These are phyloP conservation scores for Euura saliciscinereae DNA, from an alignment of 1,140 invertebrate species.

Conservation along the genomic window DNA sequence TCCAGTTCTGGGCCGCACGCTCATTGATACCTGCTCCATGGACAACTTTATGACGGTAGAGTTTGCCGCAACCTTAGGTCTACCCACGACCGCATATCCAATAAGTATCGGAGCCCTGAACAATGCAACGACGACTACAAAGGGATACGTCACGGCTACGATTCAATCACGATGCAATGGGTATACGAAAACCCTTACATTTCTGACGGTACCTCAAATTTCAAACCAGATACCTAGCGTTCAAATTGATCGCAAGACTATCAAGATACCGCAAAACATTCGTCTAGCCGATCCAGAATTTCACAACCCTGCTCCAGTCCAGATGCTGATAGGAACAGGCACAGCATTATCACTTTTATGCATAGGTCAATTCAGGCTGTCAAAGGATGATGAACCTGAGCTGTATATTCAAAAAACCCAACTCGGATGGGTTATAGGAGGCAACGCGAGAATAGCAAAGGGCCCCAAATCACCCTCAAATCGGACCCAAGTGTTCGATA, in stretches of 20 bases:
- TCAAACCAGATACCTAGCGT: not conserved
- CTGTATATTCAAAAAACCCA: conserved; percentile 19
- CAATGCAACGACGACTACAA: no score
- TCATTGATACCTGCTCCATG: not conserved
- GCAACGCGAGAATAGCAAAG: no score
- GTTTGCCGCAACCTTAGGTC: not conserved
- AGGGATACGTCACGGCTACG: not conserved
- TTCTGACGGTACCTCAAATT: not conserved
- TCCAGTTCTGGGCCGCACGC: not conserved
- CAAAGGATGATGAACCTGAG: not conserved
- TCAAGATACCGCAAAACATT: not conserved
- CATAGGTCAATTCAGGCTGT: conserved; percentile 18
- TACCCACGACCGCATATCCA: not conserved
- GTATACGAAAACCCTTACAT: not conserved
- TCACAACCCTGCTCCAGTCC: not conserved
- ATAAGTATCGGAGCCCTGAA: not conserved
- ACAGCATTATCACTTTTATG: conserved; percentile 18
- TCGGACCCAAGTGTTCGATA: no score
- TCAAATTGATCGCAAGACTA: not conserved
- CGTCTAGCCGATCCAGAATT: not conserved
- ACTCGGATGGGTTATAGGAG: conserved; percentile 22
- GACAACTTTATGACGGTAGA: not conserved
- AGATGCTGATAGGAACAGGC: not conserved
- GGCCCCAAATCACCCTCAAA: no score
- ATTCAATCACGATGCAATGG: not conserved